Conservation (phyloP, 2,113 vertebrate species). For the Seriola rivoliana region DNA sequence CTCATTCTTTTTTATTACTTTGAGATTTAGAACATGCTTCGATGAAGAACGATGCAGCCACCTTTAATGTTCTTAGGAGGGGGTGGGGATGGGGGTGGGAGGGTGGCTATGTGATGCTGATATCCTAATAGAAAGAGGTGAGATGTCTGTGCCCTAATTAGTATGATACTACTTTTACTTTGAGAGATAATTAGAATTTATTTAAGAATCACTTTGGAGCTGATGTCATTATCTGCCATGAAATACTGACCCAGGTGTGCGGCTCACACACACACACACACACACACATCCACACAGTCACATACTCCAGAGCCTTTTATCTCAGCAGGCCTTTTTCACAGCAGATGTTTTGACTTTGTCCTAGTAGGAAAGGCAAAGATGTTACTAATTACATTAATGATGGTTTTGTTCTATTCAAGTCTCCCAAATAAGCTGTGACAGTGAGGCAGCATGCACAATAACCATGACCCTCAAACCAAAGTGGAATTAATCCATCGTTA, state of each 20-base stretch:
- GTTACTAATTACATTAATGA: not conserved
- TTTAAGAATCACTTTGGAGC: conserved; percentile 55
- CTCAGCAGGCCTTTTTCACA: not conserved
- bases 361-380: not conserved
- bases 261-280: not conserved
- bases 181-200: conserved; percentile 62
- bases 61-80: not conserved
- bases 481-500: not conserved
- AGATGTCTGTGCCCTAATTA: conserved; percentile 53
- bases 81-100: too few species aligned
- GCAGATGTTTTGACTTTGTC: not conserved
- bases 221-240: conserved; percentile 19
- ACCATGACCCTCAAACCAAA: not conserved
- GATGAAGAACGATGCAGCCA: not conserved
- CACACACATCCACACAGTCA: not conserved
- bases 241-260: not conserved
- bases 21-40: conserved; percentile 1
- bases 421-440: too few species aligned
- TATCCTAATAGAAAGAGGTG: conserved; percentile 36
- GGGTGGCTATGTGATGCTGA: not conserved
- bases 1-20: conserved; percentile 24
- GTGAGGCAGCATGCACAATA: not conserved
- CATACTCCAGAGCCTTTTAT: not conserved
- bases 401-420: not conserved
- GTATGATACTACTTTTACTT: conserved; percentile 58